Evolutionary conservation across 2,888 invertebrate genomes (phyloP), one percentile per base, ranked within the genome.

Genomic region (Nipponacmea schrenckii): DNA sequence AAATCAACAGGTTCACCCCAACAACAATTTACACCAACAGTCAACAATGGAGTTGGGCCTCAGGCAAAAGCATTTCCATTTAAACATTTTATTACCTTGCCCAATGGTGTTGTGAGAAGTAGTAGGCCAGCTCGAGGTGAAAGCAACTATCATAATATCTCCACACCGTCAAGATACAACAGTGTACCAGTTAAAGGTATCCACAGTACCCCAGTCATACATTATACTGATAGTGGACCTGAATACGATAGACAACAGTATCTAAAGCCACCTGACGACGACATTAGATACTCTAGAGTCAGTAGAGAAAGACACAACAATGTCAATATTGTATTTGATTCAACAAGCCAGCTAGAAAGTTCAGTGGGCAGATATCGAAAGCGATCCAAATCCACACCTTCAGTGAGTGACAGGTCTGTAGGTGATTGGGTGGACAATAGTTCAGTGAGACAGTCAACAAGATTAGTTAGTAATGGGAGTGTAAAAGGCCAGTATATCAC

Each of bases 51-150:
- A 24, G 20, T 24, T 56, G 71, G 27, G 20, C 67, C 20, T 31
- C n/a, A 31, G 44, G 64, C 44, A n/a, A 56, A 24, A 24, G 56
- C 24, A 31, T 82, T 81, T 64, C 79, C 79, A 12, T 62, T 82
- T 15, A 82, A 79, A 26, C 81, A 83, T 68, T 81, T 81, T 56
- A 83, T 81, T 64, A 80, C 83, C 45, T 71, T 82, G 62, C 81
- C 81, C 39, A 72, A 78, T 67, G 80, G 80, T 64, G 71, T 80
- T 27, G 75, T 74, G 44, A 44, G 20, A 7, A 46, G 45, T n/a
- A 65, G 39, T 44, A 65, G 39, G 66, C 50, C 56, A 24, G 62
- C 39, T 20, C 45, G 27, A 44, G 63, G 62, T 45, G 63, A 62
- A 27, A 39, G 45, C 45, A 24, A 39, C 31, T 45, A 66, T 24